Conservation (phyloP, 2,888 invertebrate species). For the Lepidochrysops patricia region DNA sequence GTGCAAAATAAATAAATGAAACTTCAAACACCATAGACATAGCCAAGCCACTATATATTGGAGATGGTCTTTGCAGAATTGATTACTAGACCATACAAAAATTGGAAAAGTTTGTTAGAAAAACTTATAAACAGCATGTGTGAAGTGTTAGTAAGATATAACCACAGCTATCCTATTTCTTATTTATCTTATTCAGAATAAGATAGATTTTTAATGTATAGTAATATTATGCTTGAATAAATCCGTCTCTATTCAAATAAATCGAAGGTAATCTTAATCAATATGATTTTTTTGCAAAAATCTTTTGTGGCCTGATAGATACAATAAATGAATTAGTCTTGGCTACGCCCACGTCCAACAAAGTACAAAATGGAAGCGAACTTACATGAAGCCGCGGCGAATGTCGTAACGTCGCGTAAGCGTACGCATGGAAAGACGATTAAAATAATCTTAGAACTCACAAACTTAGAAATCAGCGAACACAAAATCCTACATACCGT, state of each 20-base stretch:
- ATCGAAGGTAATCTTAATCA: no score
- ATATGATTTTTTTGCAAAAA: no score
- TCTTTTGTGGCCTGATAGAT: no score
- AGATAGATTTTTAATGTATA: no score
- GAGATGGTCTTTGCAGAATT: background rate
- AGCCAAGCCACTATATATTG: background rate
- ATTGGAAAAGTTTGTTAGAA: no score
- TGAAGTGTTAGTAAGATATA: background rate
- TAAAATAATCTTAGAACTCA: slow-evolving; percentile 63
- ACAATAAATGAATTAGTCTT: no score
- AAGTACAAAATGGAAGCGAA: slow-evolving; percentile 45
- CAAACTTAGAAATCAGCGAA: slow-evolving; percentile 48
- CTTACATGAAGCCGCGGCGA: slow-evolving; percentile 69
- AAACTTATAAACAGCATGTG: no score
- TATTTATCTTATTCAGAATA: no score
- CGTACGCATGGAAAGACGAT: slow-evolving; percentile 65
- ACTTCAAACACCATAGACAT: slow-evolving; percentile 14
- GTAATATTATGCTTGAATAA: no score
- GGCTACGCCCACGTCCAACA: slow-evolving; percentile 22
- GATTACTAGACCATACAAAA: background rate
- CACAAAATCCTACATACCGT: slow-evolving; percentile 46
- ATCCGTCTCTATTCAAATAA: no score
- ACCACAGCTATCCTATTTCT: no score
- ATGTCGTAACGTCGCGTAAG: slow-evolving; percentile 52
- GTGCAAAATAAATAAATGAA: slow-evolving; percentile 57